A percentile compares a stretch with the other conserved stretches of the same genome.
phyloP scores from a whole-genome alignment of 2,113 vertebrate species.

The Malurus melanocephalus region DNA sequence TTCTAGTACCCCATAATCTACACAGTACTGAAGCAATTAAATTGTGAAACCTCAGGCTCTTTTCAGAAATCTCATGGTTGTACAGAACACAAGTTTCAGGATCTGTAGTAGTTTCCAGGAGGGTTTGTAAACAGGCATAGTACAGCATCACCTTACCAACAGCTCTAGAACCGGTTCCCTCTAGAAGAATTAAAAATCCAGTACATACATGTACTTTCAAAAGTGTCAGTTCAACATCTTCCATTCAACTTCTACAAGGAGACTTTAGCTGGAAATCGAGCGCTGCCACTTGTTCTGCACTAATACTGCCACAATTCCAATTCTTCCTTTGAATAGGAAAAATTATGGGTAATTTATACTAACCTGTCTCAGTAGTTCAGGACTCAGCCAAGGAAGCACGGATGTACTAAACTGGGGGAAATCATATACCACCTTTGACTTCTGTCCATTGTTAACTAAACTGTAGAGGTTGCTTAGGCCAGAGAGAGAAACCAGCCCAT shows the following conservation, averaged over 20 bases:
- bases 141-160: not conserved
- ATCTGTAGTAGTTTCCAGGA: not conserved
- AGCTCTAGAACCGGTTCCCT: not conserved
- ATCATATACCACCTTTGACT: slow-evolving; percentile 86
- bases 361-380: slow-evolving; percentile 96
- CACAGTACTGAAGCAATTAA: not conserved
- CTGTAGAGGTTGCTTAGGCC: slow-evolving; percentile 91
- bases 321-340: slow-evolving; percentile 18
- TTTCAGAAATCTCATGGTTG: not conserved
- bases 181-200: not conserved
- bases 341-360: slow-evolving; percentile 41
- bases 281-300: not conserved
- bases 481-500: slow-evolving; percentile 91
- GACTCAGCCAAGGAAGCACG: slow-evolving; percentile 96
- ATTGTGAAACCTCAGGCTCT: not conserved
- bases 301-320: too few species aligned
- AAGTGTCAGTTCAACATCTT: not conserved
- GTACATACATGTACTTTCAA: not conserved
- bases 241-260: not conserved
- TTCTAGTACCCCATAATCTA: not conserved
- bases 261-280: not conserved
- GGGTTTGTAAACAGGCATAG: not conserved
- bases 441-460: slow-evolving; percentile 90
- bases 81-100: not conserved
- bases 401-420: slow-evolving; percentile 93